phyloP scores from a whole-genome alignment of 1,140 invertebrate genomes.

The Linepithema humile region DNA sequence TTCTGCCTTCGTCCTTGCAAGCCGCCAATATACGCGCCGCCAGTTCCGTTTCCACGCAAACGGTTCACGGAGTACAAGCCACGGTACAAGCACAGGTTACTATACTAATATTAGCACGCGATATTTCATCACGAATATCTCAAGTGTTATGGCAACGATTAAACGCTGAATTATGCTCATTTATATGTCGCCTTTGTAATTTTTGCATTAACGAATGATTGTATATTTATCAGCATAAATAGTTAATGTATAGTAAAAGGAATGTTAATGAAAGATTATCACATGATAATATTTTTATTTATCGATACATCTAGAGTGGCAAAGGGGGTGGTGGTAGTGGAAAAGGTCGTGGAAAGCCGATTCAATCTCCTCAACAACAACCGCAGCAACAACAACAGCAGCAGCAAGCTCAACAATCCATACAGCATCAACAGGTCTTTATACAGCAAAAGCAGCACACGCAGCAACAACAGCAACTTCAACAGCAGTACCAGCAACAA shows the following conservation, averaged over 20 bases:
- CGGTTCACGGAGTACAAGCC: conserved; percentile 87
- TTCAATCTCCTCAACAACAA: conserved; percentile 83
- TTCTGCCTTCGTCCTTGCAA: conserved; percentile 87
- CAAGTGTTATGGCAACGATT: background rate
- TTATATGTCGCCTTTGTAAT: too few relatives aligned
- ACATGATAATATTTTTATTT: conserved; percentile 8
- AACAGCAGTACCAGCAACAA: conserved; percentile 81
- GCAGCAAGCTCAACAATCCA: conserved; percentile 76
- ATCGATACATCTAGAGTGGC: conserved; percentile 77
- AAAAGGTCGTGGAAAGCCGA: conserved; percentile 84
- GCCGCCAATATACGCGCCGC: conserved; percentile 88
- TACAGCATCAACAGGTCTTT: conserved; percentile 81
- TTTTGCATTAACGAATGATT: too few relatives aligned
- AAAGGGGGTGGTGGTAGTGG: conserved; percentile 80
- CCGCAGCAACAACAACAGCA: conserved; percentile 79
- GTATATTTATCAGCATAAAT: conserved; percentile 2
- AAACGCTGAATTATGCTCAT: too few relatives aligned
- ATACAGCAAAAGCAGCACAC: conserved; percentile 81
- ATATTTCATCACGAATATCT: conserved; percentile 4
- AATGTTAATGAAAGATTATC: background rate
- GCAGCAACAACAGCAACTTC: conserved; percentile 78
- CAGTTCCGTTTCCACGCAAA: conserved; percentile 92
- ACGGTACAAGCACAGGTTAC: conserved; percentile 83
- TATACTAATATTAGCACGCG: conserved; percentile 44
- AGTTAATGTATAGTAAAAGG: background rate